A percentile compares a stretch with the other conserved stretches of the same genome.
phyloP scores from a whole-genome alignment of 2,113 vertebrate genomes.

The Spheniscus mendiculus region DNA sequence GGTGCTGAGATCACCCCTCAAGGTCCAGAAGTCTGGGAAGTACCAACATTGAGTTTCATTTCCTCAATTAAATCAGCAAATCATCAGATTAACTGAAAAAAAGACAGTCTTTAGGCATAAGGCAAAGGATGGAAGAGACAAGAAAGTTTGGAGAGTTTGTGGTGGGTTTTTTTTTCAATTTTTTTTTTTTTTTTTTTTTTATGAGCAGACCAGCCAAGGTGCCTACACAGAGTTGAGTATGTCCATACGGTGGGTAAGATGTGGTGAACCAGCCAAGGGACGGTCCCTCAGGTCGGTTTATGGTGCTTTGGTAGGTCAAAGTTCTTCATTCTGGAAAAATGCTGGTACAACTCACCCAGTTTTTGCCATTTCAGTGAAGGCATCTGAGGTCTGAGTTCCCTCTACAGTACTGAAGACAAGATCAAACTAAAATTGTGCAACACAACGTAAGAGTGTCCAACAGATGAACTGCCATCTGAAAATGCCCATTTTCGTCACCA shows the following conservation, averaged over 20 bases:
- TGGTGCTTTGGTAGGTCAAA: not conserved
- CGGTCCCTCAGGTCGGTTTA: not conserved
- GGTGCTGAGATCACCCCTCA: not conserved
- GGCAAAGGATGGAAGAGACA: not conserved
- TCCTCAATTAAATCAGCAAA: not conserved
- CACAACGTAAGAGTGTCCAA: fast-evolving
- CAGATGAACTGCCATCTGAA: fast-evolving
- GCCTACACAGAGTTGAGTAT: too few relatives aligned
- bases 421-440: not conserved
- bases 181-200: not conserved
- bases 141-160: not conserved
- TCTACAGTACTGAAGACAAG: fast-evolving
- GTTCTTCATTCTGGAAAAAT: not conserved
- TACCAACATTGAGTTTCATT: not conserved
- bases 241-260: not conserved
- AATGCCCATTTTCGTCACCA: fast-evolving
- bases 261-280: not conserved
- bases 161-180: not conserved
- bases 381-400: not conserved
- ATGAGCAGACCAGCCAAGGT: not conserved
- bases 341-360: fast-evolving
- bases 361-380: not conserved
- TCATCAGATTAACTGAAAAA: not conserved
- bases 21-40: not conserved
- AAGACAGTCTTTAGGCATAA: not conserved